These are phyloP conservation scores for Anhinga anhinga DNA, from an alignment of 2,113 vertebrate genomes.

Conservation along the genomic window DNA sequence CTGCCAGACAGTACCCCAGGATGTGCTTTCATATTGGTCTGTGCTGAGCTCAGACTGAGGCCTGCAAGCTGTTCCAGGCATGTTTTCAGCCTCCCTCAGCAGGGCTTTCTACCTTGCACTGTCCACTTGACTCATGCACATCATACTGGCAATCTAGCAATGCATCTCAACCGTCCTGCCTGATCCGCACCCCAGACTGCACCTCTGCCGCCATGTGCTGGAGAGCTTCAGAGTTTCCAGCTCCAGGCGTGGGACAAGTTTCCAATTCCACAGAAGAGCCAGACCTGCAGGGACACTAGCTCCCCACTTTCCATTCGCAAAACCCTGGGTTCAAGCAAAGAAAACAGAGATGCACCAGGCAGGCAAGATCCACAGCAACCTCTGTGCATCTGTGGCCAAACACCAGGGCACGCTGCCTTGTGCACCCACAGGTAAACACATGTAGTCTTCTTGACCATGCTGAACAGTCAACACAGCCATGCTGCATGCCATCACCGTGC, in stretches of 20 bases:
- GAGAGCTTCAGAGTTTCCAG: not conserved
- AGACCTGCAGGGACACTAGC: not conserved
- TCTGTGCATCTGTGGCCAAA: not conserved
- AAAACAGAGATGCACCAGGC: not conserved
- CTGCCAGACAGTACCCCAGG: too few species aligned
- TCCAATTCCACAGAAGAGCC: too few species aligned
- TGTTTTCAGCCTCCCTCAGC: not conserved
- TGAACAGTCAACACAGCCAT: not conserved
- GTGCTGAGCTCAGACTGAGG: not conserved
- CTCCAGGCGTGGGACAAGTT: not conserved
- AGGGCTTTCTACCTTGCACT: not conserved
- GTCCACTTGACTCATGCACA: not conserved
- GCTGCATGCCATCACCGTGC: not conserved
- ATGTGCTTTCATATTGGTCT: too few species aligned
- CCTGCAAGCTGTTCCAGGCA: not conserved
- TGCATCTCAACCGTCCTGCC: not conserved
- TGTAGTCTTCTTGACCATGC: not conserved
- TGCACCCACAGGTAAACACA: not conserved
- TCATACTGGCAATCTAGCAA: not conserved
- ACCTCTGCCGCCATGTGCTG: not conserved
- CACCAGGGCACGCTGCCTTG: not conserved
- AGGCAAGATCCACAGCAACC: not conserved
- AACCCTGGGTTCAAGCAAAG: not conserved
- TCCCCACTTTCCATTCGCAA: not conserved
- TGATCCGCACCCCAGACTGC: not conserved